Evolutionary conservation across 2,113 vertebrate species (phyloP), one percentile per base, ranked within the genome.

Genomic region (Sinocyclocheilus anshuiensis): DNA sequence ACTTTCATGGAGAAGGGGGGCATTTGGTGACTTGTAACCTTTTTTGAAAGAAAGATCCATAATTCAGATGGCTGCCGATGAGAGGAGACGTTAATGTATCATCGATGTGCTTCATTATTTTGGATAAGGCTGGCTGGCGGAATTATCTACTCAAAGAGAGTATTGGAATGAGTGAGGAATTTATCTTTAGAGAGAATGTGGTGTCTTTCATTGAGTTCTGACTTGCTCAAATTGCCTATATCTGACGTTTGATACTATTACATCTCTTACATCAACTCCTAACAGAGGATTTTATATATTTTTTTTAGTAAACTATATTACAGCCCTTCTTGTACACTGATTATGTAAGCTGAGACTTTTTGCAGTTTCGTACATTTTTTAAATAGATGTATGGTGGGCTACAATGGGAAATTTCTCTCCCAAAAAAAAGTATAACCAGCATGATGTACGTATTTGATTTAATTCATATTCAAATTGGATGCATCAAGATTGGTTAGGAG

Each of bases 1-100:
- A 86, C 36, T 83, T 84, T 83, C 42, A 90, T 76, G 81, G 72
- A 87, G 86, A 87, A 53, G 77, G 71, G 84, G 79, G 81, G 59
- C 71, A 80, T 48, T 20, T 87, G 86, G 78, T 87, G 24, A 90
- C 86, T 82, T 86, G 77, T 86, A 67, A 77, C 72, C 63, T 79
- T 79, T 86, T 80, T 71, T 78, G 65, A 57, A 57, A 45, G 24
- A 80, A 86, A 86, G 53, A 74, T 74, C 77, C 57, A 81, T 86
- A 74, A 74, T 86, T 80, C 36, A 86, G 65, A 72, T 61, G 53
- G 67, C 16, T 81, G 11, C 29, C 36, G 36, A 61, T 81, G 77
- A 86, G 26, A 74, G 65, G 57, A 42, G 84, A 81, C 65, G 33
- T 42, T 61, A 81, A 81, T 63, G 71, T 33, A 74, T 86, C 48